Percentiles rank a stretch among this genome's conserved stretches.
phyloP scores from a whole-genome alignment of 2,113 vertebrate genomes.

The Garra rufa region DNA sequence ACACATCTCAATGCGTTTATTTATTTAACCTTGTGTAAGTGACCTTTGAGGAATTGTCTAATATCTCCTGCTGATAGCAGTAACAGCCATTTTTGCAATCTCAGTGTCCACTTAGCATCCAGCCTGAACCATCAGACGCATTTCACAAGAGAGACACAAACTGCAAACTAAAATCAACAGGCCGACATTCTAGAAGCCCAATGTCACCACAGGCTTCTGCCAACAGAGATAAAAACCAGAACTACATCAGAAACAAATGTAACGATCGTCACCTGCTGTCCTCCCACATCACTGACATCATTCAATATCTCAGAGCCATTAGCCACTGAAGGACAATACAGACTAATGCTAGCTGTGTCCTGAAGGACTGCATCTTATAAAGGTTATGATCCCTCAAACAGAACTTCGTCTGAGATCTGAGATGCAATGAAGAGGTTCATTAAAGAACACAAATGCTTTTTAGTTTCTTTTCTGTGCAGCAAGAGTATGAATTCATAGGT shows the following conservation, averaged over 20 bases:
- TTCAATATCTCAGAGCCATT: neutral
- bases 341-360: neutral
- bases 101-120: neutral
- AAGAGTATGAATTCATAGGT: neutral
- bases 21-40: neutral
- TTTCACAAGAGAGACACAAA: neutral
- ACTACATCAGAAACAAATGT: constrained; percentile 15
- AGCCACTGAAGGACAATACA: neutral
- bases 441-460: neutral
- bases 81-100: neutral
- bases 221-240: neutral
- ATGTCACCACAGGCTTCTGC: neutral
- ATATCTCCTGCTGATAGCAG: neutral
- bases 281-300: constrained; percentile 12
- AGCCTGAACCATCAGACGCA: neutral
- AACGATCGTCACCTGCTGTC: neutral
- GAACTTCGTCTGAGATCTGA: neutral
- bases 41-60: neutral
- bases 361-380: neutral
- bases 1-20: neutral
- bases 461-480: neutral
- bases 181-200: neutral
- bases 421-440: neutral
- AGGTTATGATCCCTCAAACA: constrained; percentile 11
- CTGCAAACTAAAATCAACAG: neutral